Base-by-base conservation (phyloP, 2,113 vertebrate species). In the Myocastor coypus region DNA sequence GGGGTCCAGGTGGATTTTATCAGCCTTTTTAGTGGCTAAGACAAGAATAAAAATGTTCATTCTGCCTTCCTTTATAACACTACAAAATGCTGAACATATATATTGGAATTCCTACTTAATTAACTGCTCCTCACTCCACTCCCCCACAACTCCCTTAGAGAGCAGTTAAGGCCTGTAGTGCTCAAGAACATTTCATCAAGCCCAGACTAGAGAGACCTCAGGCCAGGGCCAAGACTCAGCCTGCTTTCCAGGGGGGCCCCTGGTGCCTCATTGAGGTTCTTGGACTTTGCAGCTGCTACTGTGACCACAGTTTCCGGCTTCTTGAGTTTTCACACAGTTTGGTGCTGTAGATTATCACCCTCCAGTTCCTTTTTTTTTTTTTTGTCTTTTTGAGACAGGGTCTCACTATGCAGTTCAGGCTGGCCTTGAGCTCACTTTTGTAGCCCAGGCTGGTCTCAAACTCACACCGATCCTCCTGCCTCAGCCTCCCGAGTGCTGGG, bases 231-330 rank as follows among this genome's bases (percentile, higher is more conserved):
- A 93, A 94, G 91, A 90, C 40, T 96, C 24, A 82, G 6, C 37
- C 6, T 0, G 10, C 28, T 83, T 91, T 32, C 61, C 57, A 37
- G 13, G 34, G 71, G 50, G 78, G 78, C 42, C 82, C n/a, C 84
- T 83, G 20, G 37, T 0, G 10, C 52, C 50, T 92, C 26, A 24
- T 37, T 28, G 34, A 75, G 57, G 59, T 88, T 81, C 83, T 86
- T 37, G 10, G 75, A 40, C 55, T 28, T 77, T 19, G 80, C 46
- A 66, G 68, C 87, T 84, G 28, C 64, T 87, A 19, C 83, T 84
- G 34, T 22, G 77, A 92, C 73, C 94, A 94, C 80, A 95, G 95
- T 96, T 97, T 97, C 94, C 19, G n/a, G 83, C 50, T 97, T 97
- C 93, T 94, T 95, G 94, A 95, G 83, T 95, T 97, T 97, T 96